Evolutionary conservation across 2,113 vertebrate genomes (phyloP).

Genomic region (Neomonachus schauinslandi): DNA sequence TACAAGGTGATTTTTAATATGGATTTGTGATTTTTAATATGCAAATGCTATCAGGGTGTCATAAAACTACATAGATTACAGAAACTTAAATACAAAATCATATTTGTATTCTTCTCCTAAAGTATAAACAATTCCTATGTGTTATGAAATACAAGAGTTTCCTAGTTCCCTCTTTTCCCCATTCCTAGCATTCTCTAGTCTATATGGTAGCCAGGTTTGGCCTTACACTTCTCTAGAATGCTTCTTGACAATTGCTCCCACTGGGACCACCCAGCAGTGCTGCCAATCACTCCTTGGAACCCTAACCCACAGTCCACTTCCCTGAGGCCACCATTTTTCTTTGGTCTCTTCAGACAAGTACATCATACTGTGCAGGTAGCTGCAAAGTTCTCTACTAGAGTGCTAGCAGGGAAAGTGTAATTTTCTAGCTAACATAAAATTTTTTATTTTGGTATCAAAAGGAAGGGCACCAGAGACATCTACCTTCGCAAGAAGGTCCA

Average conservation of each 20-base stretch:
- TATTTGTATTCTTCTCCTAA: not conserved
- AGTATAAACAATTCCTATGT: not conserved
- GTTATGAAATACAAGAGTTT: not conserved
- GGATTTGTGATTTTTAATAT: not conserved
- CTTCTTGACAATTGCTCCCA: not conserved
- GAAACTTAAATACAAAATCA: not conserved
- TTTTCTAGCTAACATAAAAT: not conserved
- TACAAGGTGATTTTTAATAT: not conserved
- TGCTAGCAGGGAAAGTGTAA: not conserved
- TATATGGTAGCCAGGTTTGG: not conserved
- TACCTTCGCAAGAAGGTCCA: not conserved
- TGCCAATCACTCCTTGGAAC: not conserved
- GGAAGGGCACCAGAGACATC: not conserved
- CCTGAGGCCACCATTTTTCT: not conserved
- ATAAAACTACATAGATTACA: not conserved
- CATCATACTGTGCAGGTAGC: not conserved
- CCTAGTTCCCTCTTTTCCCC: not conserved
- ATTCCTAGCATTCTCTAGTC: not conserved
- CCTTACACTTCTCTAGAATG: not conserved
- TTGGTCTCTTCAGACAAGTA: not conserved
- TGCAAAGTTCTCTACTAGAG: slow-evolving; percentile 1
- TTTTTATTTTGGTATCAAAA: slow-evolving; percentile 9
- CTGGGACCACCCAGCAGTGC: not conserved
- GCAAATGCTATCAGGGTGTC: not conserved
- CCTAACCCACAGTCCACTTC: not conserved